These are phyloP conservation scores for Crotalus tigris DNA, from an alignment of 2,113 vertebrate genomes.

Conservation along the genomic window DNA sequence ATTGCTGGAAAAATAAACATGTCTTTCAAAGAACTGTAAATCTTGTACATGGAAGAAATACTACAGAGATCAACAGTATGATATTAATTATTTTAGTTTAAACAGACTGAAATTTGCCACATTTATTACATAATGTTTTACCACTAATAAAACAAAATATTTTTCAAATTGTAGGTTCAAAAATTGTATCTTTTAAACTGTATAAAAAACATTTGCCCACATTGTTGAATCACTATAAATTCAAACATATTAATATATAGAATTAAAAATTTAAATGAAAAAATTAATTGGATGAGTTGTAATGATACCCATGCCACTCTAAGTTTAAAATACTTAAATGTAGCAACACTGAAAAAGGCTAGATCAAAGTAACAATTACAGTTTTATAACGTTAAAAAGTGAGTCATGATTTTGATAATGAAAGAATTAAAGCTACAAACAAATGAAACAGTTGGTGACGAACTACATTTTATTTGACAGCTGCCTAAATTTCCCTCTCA, in stretches of 20 bases:
- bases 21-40: not conserved
- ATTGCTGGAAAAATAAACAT: not conserved
- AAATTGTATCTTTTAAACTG: not conserved
- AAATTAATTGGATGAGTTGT: not conserved
- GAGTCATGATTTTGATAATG: not conserved
- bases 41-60: not conserved
- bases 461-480: not conserved
- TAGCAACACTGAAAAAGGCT: not conserved
- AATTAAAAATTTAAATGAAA: not conserved
- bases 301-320: not conserved
- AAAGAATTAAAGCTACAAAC: constrained; percentile 7
- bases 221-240: not conserved
- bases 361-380: not conserved
- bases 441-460: not conserved
- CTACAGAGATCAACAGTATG: not conserved
- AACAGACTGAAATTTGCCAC: not conserved
- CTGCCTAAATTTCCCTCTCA: not conserved
- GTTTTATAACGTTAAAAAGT: not conserved
- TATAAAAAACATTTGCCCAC: not conserved
- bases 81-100: not conserved
- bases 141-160: not conserved
- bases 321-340: not conserved
- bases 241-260: not conserved
- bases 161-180: not conserved
- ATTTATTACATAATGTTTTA: not conserved